Base-by-base conservation (phyloP, 2,113 vertebrate species). In the Lasiurus borealis region DNA sequence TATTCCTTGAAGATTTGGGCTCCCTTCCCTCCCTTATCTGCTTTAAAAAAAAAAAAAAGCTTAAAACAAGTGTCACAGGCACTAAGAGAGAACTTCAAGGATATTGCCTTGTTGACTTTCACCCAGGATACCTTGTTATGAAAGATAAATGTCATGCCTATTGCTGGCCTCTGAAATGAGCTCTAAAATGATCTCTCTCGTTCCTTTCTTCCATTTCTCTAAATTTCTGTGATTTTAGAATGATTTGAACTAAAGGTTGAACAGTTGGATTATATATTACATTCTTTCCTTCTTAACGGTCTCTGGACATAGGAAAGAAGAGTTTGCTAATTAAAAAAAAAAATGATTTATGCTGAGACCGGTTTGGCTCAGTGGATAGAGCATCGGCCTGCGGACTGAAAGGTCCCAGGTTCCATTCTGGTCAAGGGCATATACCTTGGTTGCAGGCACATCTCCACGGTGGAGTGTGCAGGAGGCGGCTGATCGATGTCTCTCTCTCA, bases 1-100 rank as follows among this genome's bases (percentile, higher is more conserved):
- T 97, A 48, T 72, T 96, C 73, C 90, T 25, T 95, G 21, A 52
- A 85, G 72, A 76, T 95, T 88, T 96, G 77, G 93, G 75, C 44
- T 95, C 92, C 44, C 75, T 94, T 83, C 91, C 96, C 31, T 95
- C 44, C 25, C 5, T 68, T 85, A 21, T 48, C 40, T n/a, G 15
- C 29, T 54, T 23, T 77, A 40, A 40, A 40, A 40, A 40, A n/a
- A n/a, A 40, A 40, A 40, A 40, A 40, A 40, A 75, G 29, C 57
- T 80, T 86, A 46, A 87, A 95, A 68, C n/a, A 78, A 88, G 36
- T 66, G 23, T 72, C 50, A 72, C 1, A 25, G n/a, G 25, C 34
- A 12, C 27, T 11, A 59, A 44, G 75, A 91, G 21, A 69, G 29
- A 91, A n/a, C 23, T 71, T 72, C 31, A 66, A 29, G 29, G 66